Conservation (phyloP, 2,797 vertebrate species). For the Poliocrania exsul region DNA sequence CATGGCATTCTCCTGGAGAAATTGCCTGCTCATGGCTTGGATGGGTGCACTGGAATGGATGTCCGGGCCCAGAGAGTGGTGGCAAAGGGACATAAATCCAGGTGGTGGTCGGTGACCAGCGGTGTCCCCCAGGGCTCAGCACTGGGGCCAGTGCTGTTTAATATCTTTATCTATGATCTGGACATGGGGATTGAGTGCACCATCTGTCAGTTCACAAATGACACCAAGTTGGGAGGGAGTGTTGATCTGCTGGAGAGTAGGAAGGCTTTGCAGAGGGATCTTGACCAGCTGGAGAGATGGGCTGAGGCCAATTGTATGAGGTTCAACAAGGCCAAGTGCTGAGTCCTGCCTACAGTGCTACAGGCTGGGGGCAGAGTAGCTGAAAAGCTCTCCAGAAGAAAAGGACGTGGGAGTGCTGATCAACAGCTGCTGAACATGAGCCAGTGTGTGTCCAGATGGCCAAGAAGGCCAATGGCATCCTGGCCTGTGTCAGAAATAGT, state of each 20-base stretch:
- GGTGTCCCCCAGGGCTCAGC: not conserved
- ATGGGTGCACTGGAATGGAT: not conserved
- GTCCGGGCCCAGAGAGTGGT: not conserved
- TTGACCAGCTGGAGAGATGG: accelerated
- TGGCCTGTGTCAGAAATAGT: not conserved
- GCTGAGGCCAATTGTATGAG: not conserved
- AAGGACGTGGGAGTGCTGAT: not conserved
- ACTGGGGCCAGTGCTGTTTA: not conserved
- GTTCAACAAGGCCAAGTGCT: not conserved
- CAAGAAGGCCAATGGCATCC: not conserved
- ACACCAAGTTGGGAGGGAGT: not conserved
- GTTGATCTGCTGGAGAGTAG: not conserved
- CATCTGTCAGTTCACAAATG: not conserved
- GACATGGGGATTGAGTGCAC: not conserved
- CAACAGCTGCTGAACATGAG: not conserved
- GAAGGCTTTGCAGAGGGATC: not conserved
- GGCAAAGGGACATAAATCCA: not conserved
- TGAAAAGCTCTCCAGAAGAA: accelerated
- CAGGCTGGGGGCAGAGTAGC: not conserved
- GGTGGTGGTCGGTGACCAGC: accelerated
- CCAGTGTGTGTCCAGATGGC: not conserved
- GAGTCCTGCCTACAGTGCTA: not conserved
- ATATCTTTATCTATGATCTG: not conserved
- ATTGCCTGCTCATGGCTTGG: not conserved
- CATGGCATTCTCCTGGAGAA: not conserved